A percentile compares a stretch with the other conserved stretches of the same genome.
Evolutionary conservation across 2,113 vertebrate species (phyloP).

Genomic region (Melanotaenia duboulayi): DNA sequence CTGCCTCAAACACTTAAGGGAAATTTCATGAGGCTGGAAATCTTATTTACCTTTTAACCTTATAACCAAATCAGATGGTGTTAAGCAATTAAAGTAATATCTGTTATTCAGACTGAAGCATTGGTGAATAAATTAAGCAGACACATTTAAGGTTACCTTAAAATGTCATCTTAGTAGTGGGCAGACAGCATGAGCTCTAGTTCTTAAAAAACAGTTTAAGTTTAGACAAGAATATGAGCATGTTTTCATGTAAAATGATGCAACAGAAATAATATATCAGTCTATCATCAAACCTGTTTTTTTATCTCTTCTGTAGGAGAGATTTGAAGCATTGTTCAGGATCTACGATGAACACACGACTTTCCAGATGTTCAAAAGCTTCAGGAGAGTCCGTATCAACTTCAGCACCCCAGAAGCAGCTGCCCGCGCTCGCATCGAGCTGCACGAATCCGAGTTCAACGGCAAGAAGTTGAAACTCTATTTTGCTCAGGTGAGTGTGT

Average conservation of each 20-base stretch:
- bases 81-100: constrained; percentile 25
- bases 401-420: constrained; percentile 95
- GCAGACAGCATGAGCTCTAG: not conserved
- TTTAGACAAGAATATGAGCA: not conserved
- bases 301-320: constrained; percentile 82
- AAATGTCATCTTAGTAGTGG: not conserved
- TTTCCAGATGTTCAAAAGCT: constrained; percentile 97
- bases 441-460: constrained; percentile 92
- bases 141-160: not conserved
- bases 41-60: constrained; percentile 39
- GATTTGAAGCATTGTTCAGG: constrained; percentile 93
- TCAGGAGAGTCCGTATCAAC: constrained; percentile 94
- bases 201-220: not conserved
- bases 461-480: constrained; percentile 94
- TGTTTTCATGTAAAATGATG: not conserved
- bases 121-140: constrained; percentile 6
- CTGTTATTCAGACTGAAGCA: constrained; percentile 8
- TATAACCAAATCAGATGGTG: constrained; percentile 26
- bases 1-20: constrained; percentile 3
- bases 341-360: constrained; percentile 91
- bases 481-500: constrained; percentile 91
- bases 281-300: constrained; percentile 14
- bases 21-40: constrained; percentile 29
- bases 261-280: not conserved
- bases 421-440: constrained; percentile 93